phyloP scores from a whole-genome alignment of 2,797 vertebrate species.

The Poeciliopsis infans region DNA sequence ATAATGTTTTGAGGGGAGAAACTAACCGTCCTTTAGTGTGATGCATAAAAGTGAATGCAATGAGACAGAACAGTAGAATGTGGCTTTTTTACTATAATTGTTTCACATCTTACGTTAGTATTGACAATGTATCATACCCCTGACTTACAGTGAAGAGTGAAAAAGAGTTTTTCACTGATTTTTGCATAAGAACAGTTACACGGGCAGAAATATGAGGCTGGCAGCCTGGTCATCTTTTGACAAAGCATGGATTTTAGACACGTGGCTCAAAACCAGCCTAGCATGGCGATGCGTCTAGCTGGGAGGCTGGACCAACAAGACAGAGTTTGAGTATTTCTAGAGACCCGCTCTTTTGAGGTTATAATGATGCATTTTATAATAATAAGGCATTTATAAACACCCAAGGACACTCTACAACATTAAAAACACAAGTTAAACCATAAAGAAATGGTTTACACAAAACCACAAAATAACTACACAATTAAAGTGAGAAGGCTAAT shows the following conservation, averaged over 20 bases:
- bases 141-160: not conserved
- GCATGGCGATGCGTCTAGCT: not conserved
- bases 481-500: too few species aligned
- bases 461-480: too few species aligned
- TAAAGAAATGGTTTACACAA: too few species aligned
- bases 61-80: constrained; percentile 15
- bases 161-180: not conserved
- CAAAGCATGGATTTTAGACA: not conserved
- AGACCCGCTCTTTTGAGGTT: not conserved
- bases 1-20: constrained; percentile 16
- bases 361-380: too few species aligned
- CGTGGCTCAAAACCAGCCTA: not conserved
- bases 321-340: not conserved
- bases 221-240: not conserved
- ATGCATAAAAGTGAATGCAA: constrained; percentile 11
- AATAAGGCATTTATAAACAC: too few species aligned
- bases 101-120: constrained; percentile 4
- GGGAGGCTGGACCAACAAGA: not conserved
- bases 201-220: not conserved
- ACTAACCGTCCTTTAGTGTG: constrained; percentile 14
- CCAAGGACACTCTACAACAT: too few species aligned
- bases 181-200: not conserved
- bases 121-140: not conserved
- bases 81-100: constrained; percentile 1
- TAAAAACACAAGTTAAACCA: too few species aligned